Evolutionary conservation across 2,888 invertebrate species (phyloP).

Genomic region (Sussaba pulchella): DNA sequence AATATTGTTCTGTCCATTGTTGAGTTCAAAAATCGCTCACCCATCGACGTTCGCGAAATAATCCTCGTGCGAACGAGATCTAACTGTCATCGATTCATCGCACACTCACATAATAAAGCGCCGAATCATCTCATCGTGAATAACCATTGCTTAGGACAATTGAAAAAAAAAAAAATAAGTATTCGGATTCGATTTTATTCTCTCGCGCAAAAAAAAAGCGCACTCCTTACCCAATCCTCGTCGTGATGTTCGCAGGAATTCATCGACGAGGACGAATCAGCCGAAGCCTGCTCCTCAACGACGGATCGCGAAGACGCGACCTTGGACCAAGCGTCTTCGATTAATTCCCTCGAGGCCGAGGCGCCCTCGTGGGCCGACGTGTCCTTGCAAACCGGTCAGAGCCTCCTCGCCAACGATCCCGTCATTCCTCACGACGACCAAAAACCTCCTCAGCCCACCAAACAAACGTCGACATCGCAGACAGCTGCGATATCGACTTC

Average conservation of each 20-base stretch:
- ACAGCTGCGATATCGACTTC: slow-evolving; percentile 71
- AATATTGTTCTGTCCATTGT: slow-evolving; percentile 23
- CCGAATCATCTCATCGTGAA: slow-evolving; percentile 33
- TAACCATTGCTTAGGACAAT: slow-evolving; percentile 12
- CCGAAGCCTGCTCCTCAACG: slow-evolving; percentile 68
- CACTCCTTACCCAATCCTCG: slow-evolving; percentile 61
- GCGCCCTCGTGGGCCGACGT: slow-evolving; percentile 80
- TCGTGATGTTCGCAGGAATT: slow-evolving; percentile 72
- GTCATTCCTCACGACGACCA: slow-evolving; percentile 62
- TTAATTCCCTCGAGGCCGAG: slow-evolving; percentile 76
- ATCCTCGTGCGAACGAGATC: background rate
- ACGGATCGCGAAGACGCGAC: slow-evolving; percentile 78
- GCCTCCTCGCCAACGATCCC: slow-evolving; percentile 76
- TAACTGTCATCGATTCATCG: slow-evolving; percentile 36
- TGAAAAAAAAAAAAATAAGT: background rate
- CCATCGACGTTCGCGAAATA: slow-evolving; percentile 23
- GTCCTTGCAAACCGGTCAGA: slow-evolving; percentile 82
- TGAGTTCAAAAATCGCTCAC: slow-evolving; percentile 38
- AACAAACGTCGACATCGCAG: slow-evolving; percentile 79
- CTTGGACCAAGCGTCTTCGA: slow-evolving; percentile 80
- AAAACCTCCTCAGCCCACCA: slow-evolving; percentile 76
- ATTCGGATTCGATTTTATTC: background rate
- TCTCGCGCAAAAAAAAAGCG: slow-evolving; percentile 8
- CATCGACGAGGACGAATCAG: slow-evolving; percentile 70
- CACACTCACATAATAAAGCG: slow-evolving; percentile 4